phyloP scores from a whole-genome alignment of 2,113 vertebrate species.

The Stegastes partitus region DNA sequence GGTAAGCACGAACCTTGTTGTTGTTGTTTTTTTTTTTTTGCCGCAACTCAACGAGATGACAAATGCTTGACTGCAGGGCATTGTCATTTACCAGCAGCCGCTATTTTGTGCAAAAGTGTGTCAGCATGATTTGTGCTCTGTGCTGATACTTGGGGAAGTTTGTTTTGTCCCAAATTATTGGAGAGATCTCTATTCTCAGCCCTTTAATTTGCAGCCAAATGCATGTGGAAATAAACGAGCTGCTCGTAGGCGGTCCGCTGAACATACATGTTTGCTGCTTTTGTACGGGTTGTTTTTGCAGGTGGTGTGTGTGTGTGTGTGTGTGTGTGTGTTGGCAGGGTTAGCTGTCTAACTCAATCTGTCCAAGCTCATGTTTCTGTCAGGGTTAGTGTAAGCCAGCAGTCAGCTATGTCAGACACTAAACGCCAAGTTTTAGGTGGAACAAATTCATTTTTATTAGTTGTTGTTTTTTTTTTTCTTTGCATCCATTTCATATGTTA shows the following conservation, averaged over 20 bases:
- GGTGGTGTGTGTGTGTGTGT: constrained; percentile 20
- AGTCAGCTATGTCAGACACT: constrained; percentile 61
- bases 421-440: constrained; percentile 64
- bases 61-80: constrained; percentile 48
- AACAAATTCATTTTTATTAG: constrained; percentile 42
- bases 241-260: neutral
- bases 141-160: constrained; percentile 29
- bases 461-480: neutral
- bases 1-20: constrained; percentile 12
- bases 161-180: constrained; percentile 29
- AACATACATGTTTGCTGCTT: constrained; percentile 14
- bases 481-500: constrained; percentile 18
- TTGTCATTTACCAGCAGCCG: constrained; percentile 26
- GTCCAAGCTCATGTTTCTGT: constrained; percentile 73
- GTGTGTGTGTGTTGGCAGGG: constrained; percentile 43
- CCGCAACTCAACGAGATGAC: constrained; percentile 37
- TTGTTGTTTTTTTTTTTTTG: too few species aligned
- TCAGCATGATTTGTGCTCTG: constrained; percentile 37
- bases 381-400: constrained; percentile 71
- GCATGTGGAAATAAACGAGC: constrained; percentile 13
- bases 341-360: constrained; percentile 73
- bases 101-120: constrained; percentile 40
- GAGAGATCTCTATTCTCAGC: constrained; percentile 8
- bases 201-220: neutral
- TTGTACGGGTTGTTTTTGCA: constrained; percentile 24